Conservation (phyloP, 2,797 vertebrate species). For the Oreonectes daqikongensis region DNA sequence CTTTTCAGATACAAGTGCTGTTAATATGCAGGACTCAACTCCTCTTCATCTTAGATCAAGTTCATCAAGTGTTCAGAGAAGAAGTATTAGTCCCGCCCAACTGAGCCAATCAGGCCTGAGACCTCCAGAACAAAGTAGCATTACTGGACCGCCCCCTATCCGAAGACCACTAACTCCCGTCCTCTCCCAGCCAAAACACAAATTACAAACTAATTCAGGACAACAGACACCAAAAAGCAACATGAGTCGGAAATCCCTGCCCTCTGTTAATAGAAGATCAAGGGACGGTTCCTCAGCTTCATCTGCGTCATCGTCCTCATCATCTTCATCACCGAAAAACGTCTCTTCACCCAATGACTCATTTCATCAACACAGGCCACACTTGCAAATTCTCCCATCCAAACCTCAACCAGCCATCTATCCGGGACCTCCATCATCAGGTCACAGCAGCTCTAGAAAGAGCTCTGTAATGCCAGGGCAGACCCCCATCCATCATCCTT, state of each 20-base stretch:
- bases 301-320: slow-evolving; percentile 60
- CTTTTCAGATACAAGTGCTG: slow-evolving; percentile 71
- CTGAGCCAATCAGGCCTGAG: slow-evolving; percentile 51
- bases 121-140: slow-evolving; percentile 43
- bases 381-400: background rate
- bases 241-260: slow-evolving; percentile 60
- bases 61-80: slow-evolving; percentile 43
- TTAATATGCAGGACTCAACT: slow-evolving; percentile 51
- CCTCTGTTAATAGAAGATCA: slow-evolving; percentile 60
- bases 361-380: slow-evolving; percentile 60
- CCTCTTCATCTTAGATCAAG: slow-evolving; percentile 51
- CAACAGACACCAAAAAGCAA: slow-evolving; percentile 56
- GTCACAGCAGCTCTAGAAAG: slow-evolving; percentile 61
- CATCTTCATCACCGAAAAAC: slow-evolving; percentile 67
- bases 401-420: slow-evolving; percentile 7
- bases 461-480: slow-evolving; percentile 63
- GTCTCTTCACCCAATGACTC: slow-evolving; percentile 67
- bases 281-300: slow-evolving; percentile 63
- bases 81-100: slow-evolving; percentile 39
- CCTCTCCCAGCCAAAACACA: slow-evolving; percentile 60
- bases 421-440: background rate
- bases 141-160: slow-evolving; percentile 56
- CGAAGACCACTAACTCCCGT: slow-evolving; percentile 62
- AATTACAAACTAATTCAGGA: slow-evolving; percentile 59
- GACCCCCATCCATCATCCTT: slow-evolving; percentile 56